Evolutionary conservation across 1,140 invertebrate genomes (phyloP).

Genomic region (Drosophila bocki): DNA sequence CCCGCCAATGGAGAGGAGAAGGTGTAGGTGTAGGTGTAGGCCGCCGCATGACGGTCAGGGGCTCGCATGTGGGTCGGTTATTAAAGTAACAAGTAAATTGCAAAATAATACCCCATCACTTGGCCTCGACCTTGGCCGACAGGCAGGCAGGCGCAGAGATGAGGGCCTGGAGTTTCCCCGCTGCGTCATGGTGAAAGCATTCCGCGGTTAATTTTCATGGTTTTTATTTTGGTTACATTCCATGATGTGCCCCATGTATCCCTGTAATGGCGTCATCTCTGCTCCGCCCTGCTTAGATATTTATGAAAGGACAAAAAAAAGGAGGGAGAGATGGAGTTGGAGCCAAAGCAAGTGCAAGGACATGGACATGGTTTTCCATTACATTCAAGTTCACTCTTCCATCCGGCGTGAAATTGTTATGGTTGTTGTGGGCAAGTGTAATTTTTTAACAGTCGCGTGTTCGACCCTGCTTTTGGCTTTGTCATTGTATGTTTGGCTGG

Average conservation of each 20-base stretch:
- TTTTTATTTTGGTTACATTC: constrained; percentile 6
- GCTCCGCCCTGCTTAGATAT: constrained; percentile 55
- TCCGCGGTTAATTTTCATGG: constrained; percentile 24
- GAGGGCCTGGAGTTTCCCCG: constrained; percentile 23
- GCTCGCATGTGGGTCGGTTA: constrained; percentile 47
- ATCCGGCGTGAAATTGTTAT: constrained; percentile 32
- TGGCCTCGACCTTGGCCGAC: constrained; percentile 39
- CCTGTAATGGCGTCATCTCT: constrained; percentile 54
- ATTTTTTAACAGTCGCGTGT: constrained; percentile 42
- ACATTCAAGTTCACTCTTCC: constrained; percentile 34
- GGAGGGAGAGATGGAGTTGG: neutral
- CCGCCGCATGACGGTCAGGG: constrained; percentile 19
- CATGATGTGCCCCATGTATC: constrained; percentile 7
- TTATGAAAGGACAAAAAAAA: constrained; percentile 46
- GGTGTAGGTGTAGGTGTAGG: constrained; percentile 8
- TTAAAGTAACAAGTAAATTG: constrained; percentile 68
- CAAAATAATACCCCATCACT: constrained; percentile 44
- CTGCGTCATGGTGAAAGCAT: constrained; percentile 48
- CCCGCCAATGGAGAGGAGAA: neutral
- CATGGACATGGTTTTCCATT: constrained; percentile 22
- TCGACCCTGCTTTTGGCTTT: constrained; percentile 2
- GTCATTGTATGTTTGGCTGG: constrained; percentile 20
- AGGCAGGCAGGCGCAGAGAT: constrained; percentile 12
- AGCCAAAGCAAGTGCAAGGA: constrained; percentile 23
- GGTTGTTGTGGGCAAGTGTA: constrained; percentile 24